phyloP scores from a whole-genome alignment of 2,888 invertebrate genomes.

The Omphaloscelis lunosa region DNA sequence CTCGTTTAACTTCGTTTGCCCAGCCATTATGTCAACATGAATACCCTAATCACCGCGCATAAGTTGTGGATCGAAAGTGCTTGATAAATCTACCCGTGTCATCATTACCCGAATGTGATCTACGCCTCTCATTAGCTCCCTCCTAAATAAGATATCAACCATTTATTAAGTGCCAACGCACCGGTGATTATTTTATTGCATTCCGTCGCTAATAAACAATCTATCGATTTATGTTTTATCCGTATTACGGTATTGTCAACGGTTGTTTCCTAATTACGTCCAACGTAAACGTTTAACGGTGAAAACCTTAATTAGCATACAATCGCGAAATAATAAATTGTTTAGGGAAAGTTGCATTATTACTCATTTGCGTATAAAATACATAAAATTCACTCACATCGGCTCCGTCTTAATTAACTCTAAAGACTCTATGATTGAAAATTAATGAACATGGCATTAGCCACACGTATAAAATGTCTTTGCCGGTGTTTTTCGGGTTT shows the following conservation, averaged over 20 bases:
- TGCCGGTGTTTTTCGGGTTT: conserved; percentile 74
- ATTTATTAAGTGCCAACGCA: conserved; percentile 84
- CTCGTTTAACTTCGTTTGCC: conserved; percentile 84
- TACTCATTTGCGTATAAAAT: conserved; percentile 56
- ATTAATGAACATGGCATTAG: conserved; percentile 74
- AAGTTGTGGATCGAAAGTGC: conserved; percentile 88
- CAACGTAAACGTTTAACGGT: conserved; percentile 68
- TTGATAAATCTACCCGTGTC: conserved; percentile 88
- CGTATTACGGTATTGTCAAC: conserved; percentile 77
- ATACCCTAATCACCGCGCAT: conserved; percentile 85
- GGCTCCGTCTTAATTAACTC: conserved; percentile 58
- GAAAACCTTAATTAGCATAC: conserved; percentile 74
- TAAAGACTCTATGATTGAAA: conserved; percentile 73
- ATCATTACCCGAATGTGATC: conserved; percentile 88
- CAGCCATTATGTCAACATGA: conserved; percentile 88
- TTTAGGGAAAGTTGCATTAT: conserved; percentile 65
- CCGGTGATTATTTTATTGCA: conserved; percentile 88
- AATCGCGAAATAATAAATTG: conserved; percentile 73
- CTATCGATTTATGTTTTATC: conserved; percentile 79
- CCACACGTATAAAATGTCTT: conserved; percentile 77
- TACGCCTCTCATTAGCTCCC: conserved; percentile 88
- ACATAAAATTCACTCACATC: conserved; percentile 53
- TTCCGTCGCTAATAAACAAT: conserved; percentile 84
- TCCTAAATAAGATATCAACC: conserved; percentile 88
- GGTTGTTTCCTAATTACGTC: conserved; percentile 70